Evolutionary conservation across 2,797 vertebrate genomes (phyloP).

Genomic region (Scyliorhinus canicula): DNA sequence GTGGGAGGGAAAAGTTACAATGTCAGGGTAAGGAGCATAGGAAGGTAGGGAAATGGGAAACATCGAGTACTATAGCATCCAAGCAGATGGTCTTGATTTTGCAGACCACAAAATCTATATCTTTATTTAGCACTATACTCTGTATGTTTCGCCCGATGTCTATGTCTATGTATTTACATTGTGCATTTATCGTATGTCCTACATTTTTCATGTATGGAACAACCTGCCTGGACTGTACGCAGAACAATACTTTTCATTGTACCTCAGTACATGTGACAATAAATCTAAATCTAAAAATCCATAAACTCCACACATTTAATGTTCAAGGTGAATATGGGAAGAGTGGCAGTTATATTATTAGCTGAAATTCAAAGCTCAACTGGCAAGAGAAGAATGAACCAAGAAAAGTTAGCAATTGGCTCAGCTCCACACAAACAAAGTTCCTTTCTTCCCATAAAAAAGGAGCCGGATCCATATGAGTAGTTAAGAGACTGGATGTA

Average conservation of each 20-base stretch:
- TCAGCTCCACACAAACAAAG: neutral
- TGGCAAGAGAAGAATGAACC: neutral
- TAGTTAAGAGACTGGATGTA: neutral
- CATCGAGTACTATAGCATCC: neutral
- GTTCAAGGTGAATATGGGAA: neutral
- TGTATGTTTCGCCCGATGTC: no score
- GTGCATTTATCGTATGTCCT: no score
- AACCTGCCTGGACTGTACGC: no score
- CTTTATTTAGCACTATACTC: no score
- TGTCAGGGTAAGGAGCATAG: neutral
- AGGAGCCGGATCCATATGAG: neutral
- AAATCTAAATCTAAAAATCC: neutral
- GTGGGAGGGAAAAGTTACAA: neutral
- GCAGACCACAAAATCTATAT: neutral
- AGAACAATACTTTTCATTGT: no score
- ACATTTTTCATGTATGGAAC: no score
- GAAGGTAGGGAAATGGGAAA: neutral
- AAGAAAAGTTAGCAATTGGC: neutral
- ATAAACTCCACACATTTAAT: neutral
- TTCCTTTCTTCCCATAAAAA: neutral
- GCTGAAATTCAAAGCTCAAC: neutral
- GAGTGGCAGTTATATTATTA: neutral
- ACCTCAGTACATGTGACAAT: no score
- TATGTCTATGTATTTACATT: no score
- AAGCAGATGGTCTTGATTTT: neutral